Percentiles rank a stretch among this genome's conserved stretches.
Conservation (phyloP, 2,888 invertebrate species). For the Notocelia uddmanniana region DNA sequence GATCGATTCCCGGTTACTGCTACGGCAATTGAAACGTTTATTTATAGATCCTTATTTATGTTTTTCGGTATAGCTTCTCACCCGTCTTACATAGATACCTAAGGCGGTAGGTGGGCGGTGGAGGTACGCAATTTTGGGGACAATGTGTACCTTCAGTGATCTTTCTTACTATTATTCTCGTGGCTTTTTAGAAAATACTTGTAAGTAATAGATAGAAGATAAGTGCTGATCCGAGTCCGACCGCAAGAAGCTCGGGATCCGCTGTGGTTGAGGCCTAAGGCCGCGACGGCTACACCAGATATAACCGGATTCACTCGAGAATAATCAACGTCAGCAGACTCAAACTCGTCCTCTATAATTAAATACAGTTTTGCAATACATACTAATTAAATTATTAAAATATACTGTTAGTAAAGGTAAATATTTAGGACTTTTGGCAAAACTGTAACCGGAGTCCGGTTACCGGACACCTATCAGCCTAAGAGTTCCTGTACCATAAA, state of each 20-base stretch:
- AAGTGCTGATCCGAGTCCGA: background rate
- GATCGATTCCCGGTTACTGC: too few species aligned
- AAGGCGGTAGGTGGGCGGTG: too few species aligned
- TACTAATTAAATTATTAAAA: background rate
- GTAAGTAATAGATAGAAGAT: too few species aligned
- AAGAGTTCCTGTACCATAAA: background rate
- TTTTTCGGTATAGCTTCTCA: too few species aligned
- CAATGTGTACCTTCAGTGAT: too few species aligned
- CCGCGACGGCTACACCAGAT: slow-evolving; percentile 53
- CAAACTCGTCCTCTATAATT: slow-evolving; percentile 20
- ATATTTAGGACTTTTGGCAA: background rate
- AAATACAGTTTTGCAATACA: slow-evolving; percentile 2
- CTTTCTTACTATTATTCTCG: too few species aligned
- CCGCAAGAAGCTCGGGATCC: background rate
- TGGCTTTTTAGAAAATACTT: too few species aligned
- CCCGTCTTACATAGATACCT: too few species aligned
- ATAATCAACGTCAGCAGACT: slow-evolving; percentile 48
- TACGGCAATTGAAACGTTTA: too few species aligned
- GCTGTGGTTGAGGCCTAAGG: slow-evolving; percentile 48
- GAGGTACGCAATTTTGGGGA: too few species aligned
- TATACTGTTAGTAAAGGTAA: background rate
- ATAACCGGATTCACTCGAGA: slow-evolving; percentile 54
- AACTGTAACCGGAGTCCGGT: too few species aligned
- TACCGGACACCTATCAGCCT: background rate
- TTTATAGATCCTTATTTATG: too few species aligned